A percentile compares a stretch with the other conserved stretches of the same genome.
phyloP scores from a whole-genome alignment of 2,797 vertebrate genomes.

The Cossypha polioptera region DNA sequence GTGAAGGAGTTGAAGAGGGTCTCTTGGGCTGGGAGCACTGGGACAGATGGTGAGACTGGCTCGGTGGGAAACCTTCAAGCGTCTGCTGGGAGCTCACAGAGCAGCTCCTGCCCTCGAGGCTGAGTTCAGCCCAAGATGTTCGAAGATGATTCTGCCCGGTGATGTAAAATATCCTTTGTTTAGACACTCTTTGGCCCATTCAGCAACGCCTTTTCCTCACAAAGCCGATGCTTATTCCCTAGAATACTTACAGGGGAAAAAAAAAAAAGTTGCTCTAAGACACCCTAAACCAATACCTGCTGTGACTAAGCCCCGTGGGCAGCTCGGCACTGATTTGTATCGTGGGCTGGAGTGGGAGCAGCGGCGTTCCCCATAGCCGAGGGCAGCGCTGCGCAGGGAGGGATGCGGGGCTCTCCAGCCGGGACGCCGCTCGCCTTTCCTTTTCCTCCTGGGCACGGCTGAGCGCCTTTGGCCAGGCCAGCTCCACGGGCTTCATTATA shows the following conservation, averaged over 20 bases:
- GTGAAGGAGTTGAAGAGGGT: background rate
- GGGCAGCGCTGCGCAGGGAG: background rate
- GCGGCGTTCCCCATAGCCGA: background rate
- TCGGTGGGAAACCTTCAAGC: fast-evolving
- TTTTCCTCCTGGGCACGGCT: slow-evolving; percentile 19
- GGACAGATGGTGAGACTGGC: background rate
- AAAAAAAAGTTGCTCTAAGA: slow-evolving; percentile 13
- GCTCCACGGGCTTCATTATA: slow-evolving; percentile 62
- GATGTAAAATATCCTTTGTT: slow-evolving; percentile 42
- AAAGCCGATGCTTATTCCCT: slow-evolving; percentile 58
- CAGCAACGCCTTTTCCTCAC: slow-evolving; percentile 17
- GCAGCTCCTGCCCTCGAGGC: background rate
- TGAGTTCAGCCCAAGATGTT: background rate
- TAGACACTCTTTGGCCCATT: background rate
- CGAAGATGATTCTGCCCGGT: background rate
- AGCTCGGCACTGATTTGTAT: slow-evolving; percentile 56
- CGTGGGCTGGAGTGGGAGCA: background rate
- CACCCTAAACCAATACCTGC: slow-evolving; percentile 63
- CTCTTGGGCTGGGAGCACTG: background rate
- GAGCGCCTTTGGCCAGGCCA: slow-evolving; percentile 31
- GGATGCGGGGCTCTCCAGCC: slow-evolving; percentile 41
- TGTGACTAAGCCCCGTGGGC: slow-evolving; percentile 64
- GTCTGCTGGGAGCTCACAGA: background rate
- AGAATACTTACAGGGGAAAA: slow-evolving; percentile 33
- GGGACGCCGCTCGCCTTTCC: slow-evolving; percentile 41